Evolutionary conservation across 1,140 invertebrate species (phyloP), one percentile per base, ranked within the genome.

Genomic region (Drosophila pseudoobscura): DNA sequence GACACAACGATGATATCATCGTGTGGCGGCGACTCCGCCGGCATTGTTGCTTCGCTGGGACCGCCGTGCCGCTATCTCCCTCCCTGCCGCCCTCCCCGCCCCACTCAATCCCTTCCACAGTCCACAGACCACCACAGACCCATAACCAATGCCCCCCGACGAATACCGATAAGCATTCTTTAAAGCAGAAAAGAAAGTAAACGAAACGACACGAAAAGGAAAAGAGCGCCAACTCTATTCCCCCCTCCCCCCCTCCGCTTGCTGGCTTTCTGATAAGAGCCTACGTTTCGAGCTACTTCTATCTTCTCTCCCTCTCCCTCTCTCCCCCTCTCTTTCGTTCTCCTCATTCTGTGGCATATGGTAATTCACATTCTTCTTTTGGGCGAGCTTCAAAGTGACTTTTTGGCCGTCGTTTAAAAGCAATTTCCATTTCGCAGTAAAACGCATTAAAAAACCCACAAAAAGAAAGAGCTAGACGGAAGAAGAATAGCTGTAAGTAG

Each of bases 101-200:
- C 20, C 20, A 2, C 20, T 61, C 74, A 71, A 84, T 11, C 58
- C 22, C 61, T 31, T 11, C 29, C 57, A 26, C 20, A 20, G 31
- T 9, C 22, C 41, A 9, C n/a, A 3, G 31, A 35, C 35, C 35
- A 39, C 13, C 47, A 62, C 82, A 39, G 64, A 65, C 83, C 73
- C 83, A 77, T 46, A 69, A 77, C 58, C 58, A 76, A 77, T 58
- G 68, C 44, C 45, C 50, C 39, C 45, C 46, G 55, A 43, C 47
- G 54, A 85, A 85, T 82, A 53, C 57, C 83, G 82, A 87, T 87
- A 87, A 88, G 83, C 84, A 87, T 77, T 85, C 77, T 74, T 87
- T 50, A 47, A 63, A 43, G 20, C 49, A 45, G 62, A 64, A 77
- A 64, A 70, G 66, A 70, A 70, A 70, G 66, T 70, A 68, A 68